Evolutionary conservation across 2,797 vertebrate genomes (phyloP), one percentile per base, ranked within the genome.

Genomic region (Heliangelus exortis): DNA sequence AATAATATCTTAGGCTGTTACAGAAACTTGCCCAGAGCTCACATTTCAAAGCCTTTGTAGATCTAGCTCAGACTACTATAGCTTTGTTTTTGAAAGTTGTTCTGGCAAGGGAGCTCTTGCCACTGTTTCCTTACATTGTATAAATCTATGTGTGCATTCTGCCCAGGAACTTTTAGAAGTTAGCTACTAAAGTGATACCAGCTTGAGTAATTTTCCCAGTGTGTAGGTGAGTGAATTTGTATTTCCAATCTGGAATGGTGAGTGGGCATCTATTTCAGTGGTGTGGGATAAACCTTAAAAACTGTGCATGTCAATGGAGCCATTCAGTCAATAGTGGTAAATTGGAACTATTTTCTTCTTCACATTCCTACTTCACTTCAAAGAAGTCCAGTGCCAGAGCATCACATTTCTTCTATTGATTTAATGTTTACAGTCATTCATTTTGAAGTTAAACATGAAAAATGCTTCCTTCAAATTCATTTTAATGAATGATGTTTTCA

Each of bases 31-130:
- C 71, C 55, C 67, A 84, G 67, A 92, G 63, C 74, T 93, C 66
- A 53, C 59, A 12, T 76, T 84, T 39, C 65, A 91, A 83, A 93
- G 75, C 69, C n/a, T 81, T 83, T 88, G 63, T 86, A 88, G 74
- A 72, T 91, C 63, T 68, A 21, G 6, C 77, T 51, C 53, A 77
- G 67, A 26, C 53, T 93, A 25, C 33, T 62, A 0, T 39, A 47
- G 67, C 45, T 93, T 92, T 95, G 85, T 76, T 96, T 96, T 55
- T 68, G 65, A 93, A 86, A 62, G 57, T 79, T 57, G 33, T 75
- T 94, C 71, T 91, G 92, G 84, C 83, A 89, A 69, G 50, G 67
- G 59, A 87, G 54, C 47, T 92, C 80, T 94, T 76, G 57, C 87
- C 59, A 10, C 91, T 71, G 71, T 91, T 96, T 95, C 93, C 95